Evolutionary conservation across 2,113 vertebrate species (phyloP).

Genomic region (Euleptes europaea): DNA sequence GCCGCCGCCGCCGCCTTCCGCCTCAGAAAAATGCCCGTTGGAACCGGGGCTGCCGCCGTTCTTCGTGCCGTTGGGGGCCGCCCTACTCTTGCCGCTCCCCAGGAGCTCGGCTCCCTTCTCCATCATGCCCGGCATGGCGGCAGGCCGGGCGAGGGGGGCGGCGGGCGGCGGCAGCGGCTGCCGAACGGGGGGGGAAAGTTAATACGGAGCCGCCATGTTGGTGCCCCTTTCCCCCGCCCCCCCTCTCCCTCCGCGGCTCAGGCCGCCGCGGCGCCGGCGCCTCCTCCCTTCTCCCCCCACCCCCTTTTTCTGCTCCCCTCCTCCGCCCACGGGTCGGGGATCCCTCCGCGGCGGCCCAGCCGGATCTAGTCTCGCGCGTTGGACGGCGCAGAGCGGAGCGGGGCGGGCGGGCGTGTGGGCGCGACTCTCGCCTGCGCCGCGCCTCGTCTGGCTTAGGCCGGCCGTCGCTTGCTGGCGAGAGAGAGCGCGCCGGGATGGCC

Average conservation of each 20-base stretch:
- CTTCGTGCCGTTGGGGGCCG: conserved; percentile 85
- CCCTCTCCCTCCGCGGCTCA: conserved; percentile 51
- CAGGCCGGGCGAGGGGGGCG: conserved; percentile 47
- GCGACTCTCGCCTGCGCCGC: background rate
- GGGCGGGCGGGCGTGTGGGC: too few species aligned
- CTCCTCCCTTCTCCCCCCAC: conserved; percentile 36
- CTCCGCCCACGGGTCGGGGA: conserved; percentile 21
- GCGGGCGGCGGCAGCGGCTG: conserved; percentile 46
- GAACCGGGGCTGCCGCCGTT: conserved; percentile 85
- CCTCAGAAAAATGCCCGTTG: conserved; percentile 89
- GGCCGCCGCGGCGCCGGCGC: conserved; percentile 62
- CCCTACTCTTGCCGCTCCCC: conserved; percentile 78
- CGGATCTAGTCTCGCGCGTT: conserved; percentile 46
- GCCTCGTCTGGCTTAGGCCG: background rate
- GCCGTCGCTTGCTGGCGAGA: background rate
- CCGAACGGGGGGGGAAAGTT: conserved; percentile 51
- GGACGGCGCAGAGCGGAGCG: background rate
- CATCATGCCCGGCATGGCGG: conserved; percentile 91
- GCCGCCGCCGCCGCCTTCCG: conserved; percentile 84
- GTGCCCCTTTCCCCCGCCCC: conserved; percentile 51
- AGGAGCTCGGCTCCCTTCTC: conserved; percentile 89
- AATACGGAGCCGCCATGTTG: conserved; percentile 69
- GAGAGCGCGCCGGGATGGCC: background rate
- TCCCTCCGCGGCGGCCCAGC: conserved; percentile 51
- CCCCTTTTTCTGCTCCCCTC: background rate